phyloP scores from a whole-genome alignment of 1,140 invertebrate species.

The Drosophila takahashii region DNA sequence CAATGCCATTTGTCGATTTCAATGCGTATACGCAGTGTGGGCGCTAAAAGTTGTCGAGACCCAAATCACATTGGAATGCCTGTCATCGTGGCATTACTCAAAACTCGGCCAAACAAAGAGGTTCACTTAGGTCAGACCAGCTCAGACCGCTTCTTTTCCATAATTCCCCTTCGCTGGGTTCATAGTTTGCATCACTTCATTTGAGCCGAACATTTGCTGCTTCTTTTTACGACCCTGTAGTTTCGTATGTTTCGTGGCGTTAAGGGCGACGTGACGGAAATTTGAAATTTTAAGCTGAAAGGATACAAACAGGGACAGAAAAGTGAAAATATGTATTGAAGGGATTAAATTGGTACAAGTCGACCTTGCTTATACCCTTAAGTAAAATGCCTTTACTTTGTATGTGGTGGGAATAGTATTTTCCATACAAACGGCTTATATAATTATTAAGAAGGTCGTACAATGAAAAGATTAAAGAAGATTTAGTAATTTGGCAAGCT shows the following conservation, averaged over 20 bases:
- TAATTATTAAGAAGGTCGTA: no score
- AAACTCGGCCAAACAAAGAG: conserved; percentile 39
- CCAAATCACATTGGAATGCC: conserved; percentile 42
- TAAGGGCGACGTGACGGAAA: conserved; percentile 34
- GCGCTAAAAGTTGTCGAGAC: conserved; percentile 32
- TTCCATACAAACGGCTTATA: neutral
- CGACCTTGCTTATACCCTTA: neutral
- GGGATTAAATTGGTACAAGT: conserved; percentile 2
- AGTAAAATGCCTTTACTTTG: neutral
- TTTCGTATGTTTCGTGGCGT: conserved; percentile 28
- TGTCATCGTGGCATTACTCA: conserved; percentile 49
- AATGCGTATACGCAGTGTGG: conserved; percentile 42
- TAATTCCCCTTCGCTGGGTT: conserved; percentile 16
- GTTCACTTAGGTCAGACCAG: conserved; percentile 45
- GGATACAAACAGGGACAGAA: conserved; percentile 14
- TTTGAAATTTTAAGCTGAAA: conserved; percentile 26
- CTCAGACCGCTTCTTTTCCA: conserved; percentile 14
- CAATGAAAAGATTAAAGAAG: no score
- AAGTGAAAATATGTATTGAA: conserved; percentile 19
- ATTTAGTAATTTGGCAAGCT: no score
- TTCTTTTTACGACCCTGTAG: conserved; percentile 43
- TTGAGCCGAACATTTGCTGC: conserved; percentile 5
- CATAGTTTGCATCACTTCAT: conserved; percentile 44
- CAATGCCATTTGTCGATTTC: conserved; percentile 32
- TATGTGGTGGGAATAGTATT: neutral